Evolutionary conservation across 2,797 vertebrate species (phyloP), one percentile per base, ranked within the genome.

Genomic region (Cetoscarus ocellatus): DNA sequence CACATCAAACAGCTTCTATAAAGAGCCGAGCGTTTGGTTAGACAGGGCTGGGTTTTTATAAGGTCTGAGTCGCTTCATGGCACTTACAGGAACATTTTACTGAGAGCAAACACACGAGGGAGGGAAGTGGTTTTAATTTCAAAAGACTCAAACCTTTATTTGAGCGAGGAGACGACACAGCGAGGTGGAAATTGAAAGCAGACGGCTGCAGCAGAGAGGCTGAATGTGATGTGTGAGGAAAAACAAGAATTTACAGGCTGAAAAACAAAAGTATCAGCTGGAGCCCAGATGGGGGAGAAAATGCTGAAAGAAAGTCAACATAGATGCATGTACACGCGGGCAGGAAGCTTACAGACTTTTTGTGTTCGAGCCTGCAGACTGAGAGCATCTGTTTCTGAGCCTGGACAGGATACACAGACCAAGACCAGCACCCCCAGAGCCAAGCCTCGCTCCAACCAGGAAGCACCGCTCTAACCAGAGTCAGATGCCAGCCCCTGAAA

Each of bases 191-290:
- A 77, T 61, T 75, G 18, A 78, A 84, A 77, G 72, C 79, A 82
- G 74, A 47, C 39, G 51, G 2, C 47, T 45, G 61, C 38, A 75
- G 70, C 35, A 65, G 38, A 67, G 43, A 81, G 45, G 18, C 45
- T 35, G 34, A 57, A 77, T 80, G 1, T 67, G 67, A 86, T 39
- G 70, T 61, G 53, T 61, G 70, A 70, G 55, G 27, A 49, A 73
- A 85, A 81, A 84, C 61, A 77, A 69, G 72, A 75, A 10, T 84
- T 81, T 72, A 87, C 7, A 1, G 57, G 54, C 67, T 73, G 13
- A 45, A 51, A 58, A 80, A 85, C 75, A 84, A 80, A 69, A 66
- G 63, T 9, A 56, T 74, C 89, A 91, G 86, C 84, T 87, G 86
- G 62, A 68, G 53, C 9, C 79, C 86, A 88, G 86, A 87, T 88